Evolutionary conservation across 2,113 vertebrate genomes (phyloP), one percentile per base, ranked within the genome.

Genomic region (Tachysurus vachellii): DNA sequence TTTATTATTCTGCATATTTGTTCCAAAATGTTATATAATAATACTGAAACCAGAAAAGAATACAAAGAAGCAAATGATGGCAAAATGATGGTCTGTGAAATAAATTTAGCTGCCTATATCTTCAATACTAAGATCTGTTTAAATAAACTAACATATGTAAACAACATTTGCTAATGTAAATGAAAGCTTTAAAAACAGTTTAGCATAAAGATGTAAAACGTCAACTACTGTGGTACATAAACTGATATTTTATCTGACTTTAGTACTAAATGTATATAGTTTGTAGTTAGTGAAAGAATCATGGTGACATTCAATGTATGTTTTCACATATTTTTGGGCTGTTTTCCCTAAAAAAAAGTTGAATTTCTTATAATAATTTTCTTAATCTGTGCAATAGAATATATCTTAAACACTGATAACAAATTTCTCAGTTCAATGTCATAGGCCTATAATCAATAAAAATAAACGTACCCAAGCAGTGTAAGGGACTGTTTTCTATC

Each of bases 21-120:
- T 75, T 11, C 89, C 89, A 71, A 89, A 89, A 14, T 89, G 89
- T 77, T 88, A 89, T 44, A 89, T 89, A 13, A 89, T 89, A 12
- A 31, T 89, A 11, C 23, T 88, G 42, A 87, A 83, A 47, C 89
- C 89, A 44, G 89, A 89, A 17, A 82, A 59, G 47, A 86, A 86
- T 59, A 86, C 71, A 9, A 86, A 89, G 80, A 86, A 89, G 57
- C 59, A 75, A 1, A 36, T 89, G 7, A 89, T 89, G 85, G 80
- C 21, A 53, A 79, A 85, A 89, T 44, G 13, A 13, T 36, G 36
- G 36, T 16, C 50, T 31, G 75, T 1, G 0, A 76, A 76, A 76
- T 76, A 10, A 23, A 53, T 75, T 50, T 23, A 75, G 17, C 75
- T 17, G 13, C 0, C 9, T 17, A 70, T 1, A 31, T 16, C 1